Conservation (phyloP, 2,113 vertebrate genomes). For the Lepus americanus region DNA sequence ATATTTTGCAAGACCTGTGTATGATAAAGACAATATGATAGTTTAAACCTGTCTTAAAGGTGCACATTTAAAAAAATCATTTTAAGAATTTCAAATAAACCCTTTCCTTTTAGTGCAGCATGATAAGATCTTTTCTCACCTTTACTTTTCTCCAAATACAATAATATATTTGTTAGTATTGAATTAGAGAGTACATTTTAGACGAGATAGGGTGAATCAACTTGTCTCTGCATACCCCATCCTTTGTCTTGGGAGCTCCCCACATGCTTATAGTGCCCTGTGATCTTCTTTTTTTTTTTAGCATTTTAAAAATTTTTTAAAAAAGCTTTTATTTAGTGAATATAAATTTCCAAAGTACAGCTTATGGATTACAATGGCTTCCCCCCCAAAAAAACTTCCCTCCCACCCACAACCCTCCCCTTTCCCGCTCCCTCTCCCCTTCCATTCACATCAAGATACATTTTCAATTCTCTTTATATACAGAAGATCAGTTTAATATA, state of each 20-base stretch:
- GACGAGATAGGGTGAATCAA: background rate
- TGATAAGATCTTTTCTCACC: background rate
- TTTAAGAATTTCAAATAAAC: background rate
- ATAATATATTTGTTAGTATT: background rate
- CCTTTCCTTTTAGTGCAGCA: background rate
- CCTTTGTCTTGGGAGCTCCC: background rate
- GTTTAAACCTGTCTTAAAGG: background rate
- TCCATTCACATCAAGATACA: too few relatives aligned
- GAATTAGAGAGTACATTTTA: background rate
- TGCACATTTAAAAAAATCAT: background rate
- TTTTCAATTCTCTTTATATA: too few relatives aligned
- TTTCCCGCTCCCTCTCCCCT: too few relatives aligned
- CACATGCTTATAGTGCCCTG: background rate
- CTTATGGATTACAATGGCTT: too few relatives aligned
- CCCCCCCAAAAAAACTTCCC: too few relatives aligned
- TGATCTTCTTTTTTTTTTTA: background rate
- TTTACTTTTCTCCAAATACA: slow-evolving; percentile 19
- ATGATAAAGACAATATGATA: background rate
- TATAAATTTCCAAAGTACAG: too few relatives aligned
- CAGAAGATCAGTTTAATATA: too few relatives aligned
- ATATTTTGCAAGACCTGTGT: background rate
- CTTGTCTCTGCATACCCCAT: background rate
- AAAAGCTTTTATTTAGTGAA: too few relatives aligned
- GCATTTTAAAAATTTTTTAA: too few relatives aligned
- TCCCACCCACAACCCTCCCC: too few relatives aligned